phyloP scores from a whole-genome alignment of 23 tunicate species.

The Trididemnum clinides region DNA sequence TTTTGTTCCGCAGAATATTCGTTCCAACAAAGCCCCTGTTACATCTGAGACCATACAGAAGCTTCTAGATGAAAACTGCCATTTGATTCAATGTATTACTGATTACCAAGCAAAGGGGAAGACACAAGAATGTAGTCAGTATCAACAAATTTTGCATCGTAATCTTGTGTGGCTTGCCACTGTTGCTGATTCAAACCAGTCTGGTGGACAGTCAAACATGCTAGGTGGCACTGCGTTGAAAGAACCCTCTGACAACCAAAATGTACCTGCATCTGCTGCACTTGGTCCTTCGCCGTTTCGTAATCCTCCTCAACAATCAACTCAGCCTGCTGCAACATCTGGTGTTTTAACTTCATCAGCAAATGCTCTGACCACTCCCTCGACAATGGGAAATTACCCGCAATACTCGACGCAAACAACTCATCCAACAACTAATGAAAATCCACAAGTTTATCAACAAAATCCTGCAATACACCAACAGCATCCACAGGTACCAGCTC shows the following conservation, averaged over 20 bases:
- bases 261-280: not conserved
- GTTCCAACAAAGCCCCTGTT: slow-evolving; percentile 49
- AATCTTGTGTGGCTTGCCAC: slow-evolving; percentile 97
- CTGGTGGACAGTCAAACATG: slow-evolving; percentile 32
- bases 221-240: slow-evolving; percentile 5
- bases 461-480: not conserved
- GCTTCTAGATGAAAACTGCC: slow-evolving; percentile 93
- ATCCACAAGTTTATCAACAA: slow-evolving; percentile 3
- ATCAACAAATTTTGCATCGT: slow-evolving; percentile 84
- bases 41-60: slow-evolving; percentile 90
- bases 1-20: slow-evolving; percentile 85
- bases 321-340: not conserved
- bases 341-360: not conserved
- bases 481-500: not conserved
- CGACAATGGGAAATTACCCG: not conserved
- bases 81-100: slow-evolving; percentile 85
- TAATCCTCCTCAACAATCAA: not conserved
- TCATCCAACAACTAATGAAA: not conserved
- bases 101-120: slow-evolving; percentile 87
- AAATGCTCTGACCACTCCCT: not conserved
- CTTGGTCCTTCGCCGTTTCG: not conserved
- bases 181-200: slow-evolving; percentile 94
- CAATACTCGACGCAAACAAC: not conserved
- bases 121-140: slow-evolving; percentile 84
- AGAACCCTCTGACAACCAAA: not conserved